Evolutionary conservation across 2,113 vertebrate genomes (phyloP).

Genomic region (Malaclemys terrapin): DNA sequence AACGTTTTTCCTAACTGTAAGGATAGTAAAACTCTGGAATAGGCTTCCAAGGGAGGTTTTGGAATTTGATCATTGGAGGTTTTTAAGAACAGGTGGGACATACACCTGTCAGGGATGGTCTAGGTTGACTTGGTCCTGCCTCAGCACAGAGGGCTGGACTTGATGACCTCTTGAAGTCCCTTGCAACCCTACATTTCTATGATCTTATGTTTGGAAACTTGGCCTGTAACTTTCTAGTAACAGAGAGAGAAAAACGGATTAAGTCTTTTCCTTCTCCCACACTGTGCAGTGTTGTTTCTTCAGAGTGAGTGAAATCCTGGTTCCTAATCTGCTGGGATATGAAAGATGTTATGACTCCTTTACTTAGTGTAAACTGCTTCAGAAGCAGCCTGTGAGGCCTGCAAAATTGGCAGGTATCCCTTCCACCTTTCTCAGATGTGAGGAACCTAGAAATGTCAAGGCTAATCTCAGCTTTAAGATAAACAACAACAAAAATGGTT

Average conservation of each 20-base stretch:
- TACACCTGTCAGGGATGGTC: too few species aligned
- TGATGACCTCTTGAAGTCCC: too few species aligned
- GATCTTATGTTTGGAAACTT: not conserved
- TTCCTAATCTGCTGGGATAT: not conserved
- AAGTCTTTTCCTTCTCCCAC: rapidly evolving
- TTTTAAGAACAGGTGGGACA: too few species aligned
- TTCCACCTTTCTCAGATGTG: not conserved
- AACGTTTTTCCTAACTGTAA: too few species aligned
- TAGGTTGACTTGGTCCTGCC: too few species aligned
- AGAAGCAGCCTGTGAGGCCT: not conserved
- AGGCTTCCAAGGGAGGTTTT: too few species aligned
- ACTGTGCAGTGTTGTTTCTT: not conserved
- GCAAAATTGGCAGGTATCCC: not conserved
- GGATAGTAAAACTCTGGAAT: too few species aligned
- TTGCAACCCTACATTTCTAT: too few species aligned
- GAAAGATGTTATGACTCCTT: rapidly evolving
- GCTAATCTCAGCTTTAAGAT: not conserved
- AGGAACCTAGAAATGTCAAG: constrained; percentile 28
- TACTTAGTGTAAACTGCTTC: constrained; percentile 6
- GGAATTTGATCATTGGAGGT: too few species aligned
- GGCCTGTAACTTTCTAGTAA: not conserved
- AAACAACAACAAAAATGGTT: too few species aligned
- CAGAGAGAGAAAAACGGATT: not conserved
- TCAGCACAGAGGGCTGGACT: too few species aligned
- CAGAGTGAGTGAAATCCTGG: not conserved